Evolutionary conservation across 2,113 vertebrate species (phyloP).

Genomic region (Plestiodon gilberti): DNA sequence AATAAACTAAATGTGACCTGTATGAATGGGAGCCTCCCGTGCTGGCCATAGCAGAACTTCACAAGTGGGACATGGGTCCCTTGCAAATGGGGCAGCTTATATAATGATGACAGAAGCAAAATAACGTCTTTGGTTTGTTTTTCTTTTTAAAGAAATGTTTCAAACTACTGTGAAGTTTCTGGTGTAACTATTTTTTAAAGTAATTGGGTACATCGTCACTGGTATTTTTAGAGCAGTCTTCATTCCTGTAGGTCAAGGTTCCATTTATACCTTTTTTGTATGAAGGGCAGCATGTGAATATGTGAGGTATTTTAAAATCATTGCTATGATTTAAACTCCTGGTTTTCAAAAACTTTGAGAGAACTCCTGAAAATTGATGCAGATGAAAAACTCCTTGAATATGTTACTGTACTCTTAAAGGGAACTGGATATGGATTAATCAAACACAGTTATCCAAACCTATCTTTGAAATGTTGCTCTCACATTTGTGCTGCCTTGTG

Average conservation of each 20-base stretch:
- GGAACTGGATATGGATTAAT: neutral
- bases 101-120: neutral
- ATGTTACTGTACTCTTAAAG: neutral
- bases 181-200: neutral
- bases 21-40: neutral
- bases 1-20: neutral
- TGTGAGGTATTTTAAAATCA: neutral
- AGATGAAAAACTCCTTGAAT: neutral
- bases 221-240: neutral
- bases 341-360: neutral
- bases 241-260: neutral
- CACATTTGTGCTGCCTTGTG: neutral
- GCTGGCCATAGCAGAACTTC: neutral
- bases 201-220: neutral
- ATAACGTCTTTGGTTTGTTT: neutral
- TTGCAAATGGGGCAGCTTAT: neutral
- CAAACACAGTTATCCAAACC: neutral
- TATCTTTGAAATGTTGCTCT: neutral
- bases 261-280: slow-evolving; percentile 45
- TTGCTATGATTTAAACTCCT: rapidly evolving
- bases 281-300: neutral
- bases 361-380: neutral
- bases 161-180: neutral
- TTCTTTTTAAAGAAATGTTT: neutral
- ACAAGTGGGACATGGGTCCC: neutral